Evolutionary conservation across 2,113 vertebrate genomes (phyloP).

Genomic region (Chaenogobius annularis): DNA sequence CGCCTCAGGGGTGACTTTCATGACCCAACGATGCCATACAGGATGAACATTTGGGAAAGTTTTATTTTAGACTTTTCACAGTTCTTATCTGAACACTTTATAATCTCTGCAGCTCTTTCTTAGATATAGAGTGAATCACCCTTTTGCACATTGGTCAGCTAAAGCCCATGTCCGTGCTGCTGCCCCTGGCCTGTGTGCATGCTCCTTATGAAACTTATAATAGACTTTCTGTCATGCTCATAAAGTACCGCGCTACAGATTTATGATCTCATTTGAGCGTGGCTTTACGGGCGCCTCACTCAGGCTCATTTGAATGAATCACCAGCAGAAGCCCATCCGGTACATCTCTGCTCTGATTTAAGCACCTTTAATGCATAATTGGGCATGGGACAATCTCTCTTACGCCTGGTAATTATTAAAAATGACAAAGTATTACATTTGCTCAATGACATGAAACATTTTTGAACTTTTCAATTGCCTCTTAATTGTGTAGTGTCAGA

Average conservation of each 20-base stretch:
- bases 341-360: constrained; percentile 35
- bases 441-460: constrained; percentile 7
- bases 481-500: constrained; percentile 6
- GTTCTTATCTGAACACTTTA: not conserved
- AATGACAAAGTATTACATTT: constrained; percentile 5
- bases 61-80: constrained; percentile 4
- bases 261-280: constrained; percentile 77
- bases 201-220: constrained; percentile 74
- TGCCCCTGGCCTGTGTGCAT: constrained; percentile 33
- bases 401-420: constrained; percentile 46
- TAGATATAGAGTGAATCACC: constrained; percentile 24
- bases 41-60: not conserved
- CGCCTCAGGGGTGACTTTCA: not conserved
- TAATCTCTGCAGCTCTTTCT: constrained; percentile 9
- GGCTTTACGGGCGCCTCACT: constrained; percentile 58
- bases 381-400: constrained; percentile 54
- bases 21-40: constrained; percentile 2
- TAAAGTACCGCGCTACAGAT: constrained; percentile 71
- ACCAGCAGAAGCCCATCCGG: constrained; percentile 61
- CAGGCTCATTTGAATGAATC: constrained; percentile 70
- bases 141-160: constrained; percentile 32
- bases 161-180: constrained; percentile 19
- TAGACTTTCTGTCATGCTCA: constrained; percentile 75
- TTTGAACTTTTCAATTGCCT: not conserved
- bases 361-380: constrained; percentile 57